These are phyloP conservation scores for Passer montanus DNA, from an alignment of 2,113 vertebrate genomes.

Conservation along the genomic window DNA sequence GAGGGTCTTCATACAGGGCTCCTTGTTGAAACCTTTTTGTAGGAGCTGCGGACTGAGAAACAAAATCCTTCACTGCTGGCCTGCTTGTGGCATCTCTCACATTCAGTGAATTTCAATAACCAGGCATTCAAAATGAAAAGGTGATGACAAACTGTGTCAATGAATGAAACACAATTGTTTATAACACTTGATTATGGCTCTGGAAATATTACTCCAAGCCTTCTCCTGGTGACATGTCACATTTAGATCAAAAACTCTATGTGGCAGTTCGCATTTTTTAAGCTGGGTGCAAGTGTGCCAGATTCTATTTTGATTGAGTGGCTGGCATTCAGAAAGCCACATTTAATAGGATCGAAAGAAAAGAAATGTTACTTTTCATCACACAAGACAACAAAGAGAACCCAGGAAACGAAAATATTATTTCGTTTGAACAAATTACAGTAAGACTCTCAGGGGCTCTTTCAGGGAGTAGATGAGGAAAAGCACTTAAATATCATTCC, in stretches of 20 bases:
- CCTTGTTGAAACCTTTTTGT: background rate
- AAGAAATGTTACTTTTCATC: constrained; percentile 87
- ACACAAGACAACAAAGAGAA: constrained; percentile 83
- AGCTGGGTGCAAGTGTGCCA: constrained; percentile 68
- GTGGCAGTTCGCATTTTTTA: constrained; percentile 71
- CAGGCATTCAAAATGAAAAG: constrained; percentile 32
- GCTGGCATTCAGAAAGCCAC: constrained; percentile 71
- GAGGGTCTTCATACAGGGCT: background rate
- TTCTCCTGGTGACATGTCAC: constrained; percentile 67
- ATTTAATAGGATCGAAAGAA: constrained; percentile 82
- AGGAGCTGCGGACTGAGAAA: background rate
- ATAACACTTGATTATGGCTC: constrained; percentile 35
- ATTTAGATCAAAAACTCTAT: constrained; percentile 73
- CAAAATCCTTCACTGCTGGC: background rate
- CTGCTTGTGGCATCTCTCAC: constrained; percentile 18
- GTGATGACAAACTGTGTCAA: constrained; percentile 63
- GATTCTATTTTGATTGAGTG: constrained; percentile 75
- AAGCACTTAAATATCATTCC: constrained; percentile 85
- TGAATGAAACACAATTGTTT: constrained; percentile 61
- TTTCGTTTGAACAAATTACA: constrained; percentile 85
- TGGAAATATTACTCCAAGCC: constrained; percentile 48
- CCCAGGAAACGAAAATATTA: constrained; percentile 84
- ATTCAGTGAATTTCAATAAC: constrained; percentile 44
- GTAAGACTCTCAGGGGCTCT: constrained; percentile 78
- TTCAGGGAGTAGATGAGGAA: constrained; percentile 80